Evolutionary conservation across 1,140 invertebrate species (phyloP).

Genomic region (Odontomachus brunneus): DNA sequence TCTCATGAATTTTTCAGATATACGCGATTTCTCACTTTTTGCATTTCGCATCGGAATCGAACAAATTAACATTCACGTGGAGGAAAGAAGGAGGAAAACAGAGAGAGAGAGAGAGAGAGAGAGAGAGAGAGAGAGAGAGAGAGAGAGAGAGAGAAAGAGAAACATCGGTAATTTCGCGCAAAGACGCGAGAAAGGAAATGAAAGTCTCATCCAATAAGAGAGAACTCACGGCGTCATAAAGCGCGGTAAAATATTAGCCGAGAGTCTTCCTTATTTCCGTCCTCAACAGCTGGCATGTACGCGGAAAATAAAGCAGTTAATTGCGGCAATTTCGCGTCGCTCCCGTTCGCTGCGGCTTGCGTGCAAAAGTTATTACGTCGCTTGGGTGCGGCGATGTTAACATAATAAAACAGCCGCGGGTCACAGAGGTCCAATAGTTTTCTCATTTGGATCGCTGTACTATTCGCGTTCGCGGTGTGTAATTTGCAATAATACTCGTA

Average conservation of each 20-base stretch:
- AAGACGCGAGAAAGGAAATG: conserved; percentile 8
- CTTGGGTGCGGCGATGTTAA: not conserved
- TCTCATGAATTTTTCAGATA: conserved; percentile 29
- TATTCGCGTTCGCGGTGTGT: too few species aligned
- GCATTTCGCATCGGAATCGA: conserved; percentile 8
- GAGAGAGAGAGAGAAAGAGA: too few species aligned
- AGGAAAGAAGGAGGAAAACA: too few species aligned
- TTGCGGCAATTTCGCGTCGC: conserved; percentile 16
- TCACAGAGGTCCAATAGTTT: too few species aligned
- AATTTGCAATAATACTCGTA: conserved; percentile 30
- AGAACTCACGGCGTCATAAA: conserved; percentile 12
- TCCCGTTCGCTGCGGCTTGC: not conserved
- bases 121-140: too few species aligned
- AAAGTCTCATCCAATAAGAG: conserved; percentile 15
- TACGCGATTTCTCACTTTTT: not conserved
- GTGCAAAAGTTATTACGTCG: conserved; percentile 43
- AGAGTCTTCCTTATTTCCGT: conserved; percentile 26
- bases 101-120: not conserved
- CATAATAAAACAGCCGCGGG: conserved; percentile 20
- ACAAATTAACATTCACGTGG: conserved; percentile 14
- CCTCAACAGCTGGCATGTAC: not conserved
- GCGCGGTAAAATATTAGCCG: conserved; percentile 24
- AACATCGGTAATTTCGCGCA: not conserved
- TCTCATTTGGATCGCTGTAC: too few species aligned
- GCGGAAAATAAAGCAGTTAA: conserved; percentile 13